phyloP scores from a whole-genome alignment of 2,888 invertebrate species.

The Hydropsyche betteni region DNA sequence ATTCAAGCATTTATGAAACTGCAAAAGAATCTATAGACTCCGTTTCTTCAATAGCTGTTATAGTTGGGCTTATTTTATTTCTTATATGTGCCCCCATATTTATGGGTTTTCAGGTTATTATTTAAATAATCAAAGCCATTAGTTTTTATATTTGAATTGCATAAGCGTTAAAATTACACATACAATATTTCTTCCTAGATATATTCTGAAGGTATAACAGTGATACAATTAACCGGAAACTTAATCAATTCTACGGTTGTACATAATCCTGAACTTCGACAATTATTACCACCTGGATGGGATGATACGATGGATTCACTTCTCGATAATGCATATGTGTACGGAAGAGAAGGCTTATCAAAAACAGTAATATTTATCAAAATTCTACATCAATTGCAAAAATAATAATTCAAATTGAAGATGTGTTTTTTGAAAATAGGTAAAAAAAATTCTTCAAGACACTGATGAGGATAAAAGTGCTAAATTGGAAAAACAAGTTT shows the following conservation, averaged over 20 bases:
- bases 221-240: constrained; percentile 88
- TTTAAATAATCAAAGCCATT: background rate
- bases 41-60: constrained; percentile 86
- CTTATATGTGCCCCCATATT: constrained; percentile 83
- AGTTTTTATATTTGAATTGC: background rate
- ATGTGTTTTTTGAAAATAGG: constrained; percentile 59
- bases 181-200: constrained; percentile 67
- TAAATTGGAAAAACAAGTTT: constrained; percentile 85
- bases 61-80: constrained; percentile 83
- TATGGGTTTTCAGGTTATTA: constrained; percentile 78
- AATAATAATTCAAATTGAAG: background rate
- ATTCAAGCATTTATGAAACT: constrained; percentile 69
- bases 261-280: constrained; percentile 85
- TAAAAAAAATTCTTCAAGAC: constrained; percentile 80
- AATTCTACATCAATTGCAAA: constrained; percentile 1
- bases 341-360: constrained; percentile 90
- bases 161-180: constrained; percentile 22
- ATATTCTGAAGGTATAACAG: constrained; percentile 92
- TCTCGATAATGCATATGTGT: constrained; percentile 91
- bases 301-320: constrained; percentile 88
- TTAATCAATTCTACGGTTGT: constrained; percentile 88
- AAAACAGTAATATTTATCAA: constrained; percentile 70
- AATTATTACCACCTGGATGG: constrained; percentile 85
- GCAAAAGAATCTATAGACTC: constrained; percentile 84
- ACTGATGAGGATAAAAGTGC: constrained; percentile 82